phyloP scores from a whole-genome alignment of 2,797 vertebrate species.

The Amniataba percoides region DNA sequence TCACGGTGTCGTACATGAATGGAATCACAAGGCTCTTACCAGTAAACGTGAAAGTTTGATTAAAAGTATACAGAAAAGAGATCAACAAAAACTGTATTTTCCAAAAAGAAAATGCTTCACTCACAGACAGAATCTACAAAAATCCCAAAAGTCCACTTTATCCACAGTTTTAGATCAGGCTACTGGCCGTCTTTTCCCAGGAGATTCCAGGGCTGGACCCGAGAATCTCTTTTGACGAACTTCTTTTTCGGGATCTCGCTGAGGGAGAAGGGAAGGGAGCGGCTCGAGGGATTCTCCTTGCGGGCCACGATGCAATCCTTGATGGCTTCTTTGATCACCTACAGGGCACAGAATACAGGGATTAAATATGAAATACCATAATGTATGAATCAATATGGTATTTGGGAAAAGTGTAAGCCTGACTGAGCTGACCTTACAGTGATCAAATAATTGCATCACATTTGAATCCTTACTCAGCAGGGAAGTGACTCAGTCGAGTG shows the following conservation, averaged over 20 bases:
- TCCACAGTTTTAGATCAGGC: slow-evolving; percentile 15
- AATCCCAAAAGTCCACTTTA: slow-evolving; percentile 23
- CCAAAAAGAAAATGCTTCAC: slow-evolving; percentile 59
- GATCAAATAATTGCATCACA: slow-evolving; percentile 35
- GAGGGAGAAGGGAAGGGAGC: slow-evolving; percentile 89
- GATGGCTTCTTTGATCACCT: slow-evolving; percentile 95
- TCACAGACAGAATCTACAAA: slow-evolving; percentile 28
- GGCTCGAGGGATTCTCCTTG: slow-evolving; percentile 89
- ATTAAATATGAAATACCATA: neutral
- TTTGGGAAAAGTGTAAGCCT: neutral
- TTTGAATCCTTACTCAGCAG: slow-evolving; percentile 21
- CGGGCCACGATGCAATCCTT: slow-evolving; percentile 91
- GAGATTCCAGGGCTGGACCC: slow-evolving; percentile 74
- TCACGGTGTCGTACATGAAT: neutral
- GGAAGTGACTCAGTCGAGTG: slow-evolving; percentile 67
- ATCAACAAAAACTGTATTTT: slow-evolving; percentile 25
- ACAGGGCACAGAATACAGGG: slow-evolving; percentile 24
- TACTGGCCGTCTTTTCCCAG: slow-evolving; percentile 59
- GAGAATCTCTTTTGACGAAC: slow-evolving; percentile 86
- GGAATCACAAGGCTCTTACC: slow-evolving; percentile 27
- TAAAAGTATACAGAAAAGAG: slow-evolving; percentile 35
- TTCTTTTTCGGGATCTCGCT: slow-evolving; percentile 90
- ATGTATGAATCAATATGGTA: neutral
- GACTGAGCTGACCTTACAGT: slow-evolving; percentile 11
- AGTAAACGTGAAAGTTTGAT: slow-evolving; percentile 36